Base-by-base conservation (phyloP, 2,888 invertebrate genomes). In the Cerceris rybyensis region DNA sequence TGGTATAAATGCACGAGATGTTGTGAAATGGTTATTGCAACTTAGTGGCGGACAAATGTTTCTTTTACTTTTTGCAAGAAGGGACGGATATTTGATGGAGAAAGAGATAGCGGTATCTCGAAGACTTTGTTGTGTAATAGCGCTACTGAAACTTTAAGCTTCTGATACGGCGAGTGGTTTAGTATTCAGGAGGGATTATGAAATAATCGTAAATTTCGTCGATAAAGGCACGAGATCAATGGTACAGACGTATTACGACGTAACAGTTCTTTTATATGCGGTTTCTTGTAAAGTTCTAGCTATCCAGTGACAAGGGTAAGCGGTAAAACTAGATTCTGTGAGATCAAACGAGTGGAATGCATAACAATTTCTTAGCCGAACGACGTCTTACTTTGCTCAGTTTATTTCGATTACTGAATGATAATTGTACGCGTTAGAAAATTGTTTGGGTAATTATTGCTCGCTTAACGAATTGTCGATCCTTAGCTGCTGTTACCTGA, bases 191-290 rank as follows among this genome's bases (percentile, higher is more conserved):
- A 11, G 42, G 42, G n/a, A 2, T 7, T 54, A 11, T 16, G 8
- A 54, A 7, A 61, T 52, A n/a, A 52, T 13, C 52, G 7, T 16
- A 43, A 49, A 16, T 61, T 49, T 58, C 17, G 58, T 58, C 58
- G 67, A 61, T 61, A 68, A 50, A 52, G 52, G 46, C 16, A 50
- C 17, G 17, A 59, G 52, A 60, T 54, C 42, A 52, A 17, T 52
- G 61, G 55, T 11, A 55, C 49, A 16, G 14, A 58, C 63, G 55
- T 50, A 63, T 63, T 55, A 50, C 41, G 16, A 28, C 46, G 57
- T 57, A 64, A 57, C 70, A 39, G 63, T 63, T 63, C 49, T 54
- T 55, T 49, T 39, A 59, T 49, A 41, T 68, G 42, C 68, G 59
- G 39, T 50, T 68, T 68, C 59, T 14, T 50, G 17, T 28, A 9